Base-by-base conservation (phyloP, 1,140 invertebrate genomes). In the Chionoecetes opilio region DNA sequence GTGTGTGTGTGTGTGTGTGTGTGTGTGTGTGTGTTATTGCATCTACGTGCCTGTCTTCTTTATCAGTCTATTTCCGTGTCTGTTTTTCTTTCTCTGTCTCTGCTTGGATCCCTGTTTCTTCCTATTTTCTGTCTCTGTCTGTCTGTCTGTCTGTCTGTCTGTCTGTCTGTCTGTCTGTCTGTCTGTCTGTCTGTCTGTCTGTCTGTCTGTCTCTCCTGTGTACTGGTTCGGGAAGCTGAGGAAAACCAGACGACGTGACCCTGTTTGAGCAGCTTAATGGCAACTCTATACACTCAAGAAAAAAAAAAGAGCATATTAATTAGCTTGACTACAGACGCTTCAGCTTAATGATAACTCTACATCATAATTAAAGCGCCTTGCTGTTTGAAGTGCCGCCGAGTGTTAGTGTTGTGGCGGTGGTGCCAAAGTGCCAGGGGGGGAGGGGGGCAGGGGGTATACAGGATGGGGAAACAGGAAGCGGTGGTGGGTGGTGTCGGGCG, bases 1-100 rank as follows among this genome's bases (percentile, higher is more conserved):
- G 63, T 75, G 63, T 75, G 63, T 75, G 63, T 75, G 63, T 75
- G 63, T 75, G 63, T 75, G 63, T 75, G 63, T 75, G 63, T 75
- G 63, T 75, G 63, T 75, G 63, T 75, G 63, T 75, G 63, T 75
- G 63, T 75, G 21, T 75, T 17, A 2, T 1, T 75, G 0, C n/a
- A 2, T 63, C 53, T 63, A 2, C 63, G 21, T 75, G 11, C n/a
- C n/a, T 75, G 63, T 75, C 21, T 75, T 46, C 41, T 46, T 14
- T 46, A 5, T 46, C 41, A 8, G 5, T 46, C 41, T 46, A 17
- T 75, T 0, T 75, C 9, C 8, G 2, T 75, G 21, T 75, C 21
- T 75, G 21, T 75, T n/a, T 75, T n/a, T 21, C 11, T 17, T n/a
- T 17, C 63, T 75, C 63, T 75, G 2, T 21, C 6, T 75, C 63